These are phyloP conservation scores for Pandemis heparana DNA, from an alignment of 2,888 invertebrate species.

Conservation along the genomic window DNA sequence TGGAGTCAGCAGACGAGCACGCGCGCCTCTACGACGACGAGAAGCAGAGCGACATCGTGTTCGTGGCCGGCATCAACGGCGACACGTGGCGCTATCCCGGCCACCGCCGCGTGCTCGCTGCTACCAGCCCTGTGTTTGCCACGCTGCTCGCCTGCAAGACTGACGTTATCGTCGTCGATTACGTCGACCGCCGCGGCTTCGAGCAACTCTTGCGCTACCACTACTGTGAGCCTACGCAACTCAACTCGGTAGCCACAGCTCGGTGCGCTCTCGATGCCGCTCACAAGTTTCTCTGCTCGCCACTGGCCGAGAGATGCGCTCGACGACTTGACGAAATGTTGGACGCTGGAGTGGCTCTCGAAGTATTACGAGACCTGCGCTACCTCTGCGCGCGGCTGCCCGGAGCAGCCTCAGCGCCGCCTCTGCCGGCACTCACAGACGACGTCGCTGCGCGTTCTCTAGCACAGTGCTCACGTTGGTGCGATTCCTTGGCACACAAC, in stretches of 20 bases:
- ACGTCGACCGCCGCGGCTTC: conserved; percentile 88
- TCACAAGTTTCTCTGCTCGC: conserved; percentile 90
- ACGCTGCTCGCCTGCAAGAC: conserved; percentile 81
- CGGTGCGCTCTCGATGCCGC: conserved; percentile 90
- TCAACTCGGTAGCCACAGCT: conserved; percentile 88
- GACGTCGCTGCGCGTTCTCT: conserved; percentile 72
- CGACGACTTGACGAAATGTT: conserved; percentile 88
- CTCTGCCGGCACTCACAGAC: conserved; percentile 72
- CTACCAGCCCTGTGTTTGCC: conserved; percentile 87
- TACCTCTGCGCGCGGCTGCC: conserved; percentile 77
- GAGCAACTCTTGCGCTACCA: conserved; percentile 88
- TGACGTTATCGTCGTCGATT: conserved; percentile 82
- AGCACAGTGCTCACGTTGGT: conserved; percentile 80
- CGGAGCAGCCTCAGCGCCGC: conserved; percentile 81
- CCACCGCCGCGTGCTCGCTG: conserved; percentile 87
- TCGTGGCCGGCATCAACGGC: conserved; percentile 87
- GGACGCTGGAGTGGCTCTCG: conserved; percentile 87
- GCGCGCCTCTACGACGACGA: conserved; percentile 81
- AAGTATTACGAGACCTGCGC: conserved; percentile 86
- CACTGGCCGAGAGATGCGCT: conserved; percentile 89
- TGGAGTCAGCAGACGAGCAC: conserved; percentile 62
- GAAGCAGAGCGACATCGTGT: conserved; percentile 86
- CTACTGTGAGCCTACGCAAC: conserved; percentile 87
- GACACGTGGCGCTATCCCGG: conserved; percentile 90
- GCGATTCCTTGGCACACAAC: conserved; percentile 88